phyloP scores from a whole-genome alignment of 2,888 invertebrate genomes.

The Harpalus rubripes region DNA sequence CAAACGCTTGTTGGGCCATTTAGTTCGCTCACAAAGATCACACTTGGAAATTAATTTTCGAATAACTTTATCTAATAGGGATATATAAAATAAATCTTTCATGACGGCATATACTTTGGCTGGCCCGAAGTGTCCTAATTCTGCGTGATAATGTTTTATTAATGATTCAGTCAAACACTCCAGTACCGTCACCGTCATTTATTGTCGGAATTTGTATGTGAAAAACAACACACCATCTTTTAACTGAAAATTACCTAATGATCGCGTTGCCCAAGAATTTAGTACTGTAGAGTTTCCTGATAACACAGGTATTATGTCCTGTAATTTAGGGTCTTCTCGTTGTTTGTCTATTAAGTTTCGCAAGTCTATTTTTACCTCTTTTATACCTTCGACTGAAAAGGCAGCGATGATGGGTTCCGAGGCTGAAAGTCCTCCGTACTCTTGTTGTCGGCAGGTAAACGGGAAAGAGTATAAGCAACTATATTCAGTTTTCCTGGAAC shows the following conservation, averaged over 20 bases:
- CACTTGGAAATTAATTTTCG: too few species aligned
- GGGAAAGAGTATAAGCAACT: slow-evolving; percentile 67
- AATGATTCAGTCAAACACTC: neutral
- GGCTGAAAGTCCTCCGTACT: neutral
- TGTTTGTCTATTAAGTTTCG: neutral
- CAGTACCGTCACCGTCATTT: slow-evolving; percentile 17
- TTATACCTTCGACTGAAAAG: slow-evolving; percentile 5
- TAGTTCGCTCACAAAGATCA: slow-evolving; percentile 24
- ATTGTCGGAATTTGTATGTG: neutral
- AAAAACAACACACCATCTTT: neutral
- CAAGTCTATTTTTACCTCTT: slow-evolving; percentile 1
- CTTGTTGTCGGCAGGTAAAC: slow-evolving; percentile 1
- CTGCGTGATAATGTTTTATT: slow-evolving; percentile 38
- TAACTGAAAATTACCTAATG: neutral
- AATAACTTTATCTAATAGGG: slow-evolving; percentile 27
- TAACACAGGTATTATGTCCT: neutral
- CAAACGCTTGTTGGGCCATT: neutral
- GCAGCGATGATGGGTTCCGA: slow-evolving; percentile 9
- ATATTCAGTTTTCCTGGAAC: slow-evolving; percentile 59
- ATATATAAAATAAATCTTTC: slow-evolving; percentile 29
- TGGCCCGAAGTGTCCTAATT: slow-evolving; percentile 48
- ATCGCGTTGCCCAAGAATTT: neutral
- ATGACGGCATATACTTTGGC: slow-evolving; percentile 59
- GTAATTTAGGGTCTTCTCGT: neutral
- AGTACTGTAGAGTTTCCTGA: neutral